phyloP scores from a whole-genome alignment of 35 echinoderm and acorn worm species.

The Heliocidaris tuberculata region DNA sequence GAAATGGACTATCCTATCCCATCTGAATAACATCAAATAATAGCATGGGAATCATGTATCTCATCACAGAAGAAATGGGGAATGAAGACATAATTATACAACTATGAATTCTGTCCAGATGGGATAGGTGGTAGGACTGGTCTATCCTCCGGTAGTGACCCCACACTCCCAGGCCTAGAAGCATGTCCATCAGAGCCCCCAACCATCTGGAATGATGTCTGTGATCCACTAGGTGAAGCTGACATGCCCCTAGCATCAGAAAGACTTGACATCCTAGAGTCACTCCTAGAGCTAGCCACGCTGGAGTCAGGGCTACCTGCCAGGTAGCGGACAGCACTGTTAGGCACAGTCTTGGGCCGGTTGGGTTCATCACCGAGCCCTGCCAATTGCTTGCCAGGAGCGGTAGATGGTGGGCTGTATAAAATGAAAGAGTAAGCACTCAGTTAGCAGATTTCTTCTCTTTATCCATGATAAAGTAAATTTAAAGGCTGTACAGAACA shows the following conservation, averaged over 20 bases:
- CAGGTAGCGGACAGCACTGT: constrained; percentile 49
- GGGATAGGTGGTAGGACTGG: constrained; percentile 22
- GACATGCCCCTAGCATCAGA: constrained; percentile 90
- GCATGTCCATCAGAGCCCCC: constrained; percentile 26
- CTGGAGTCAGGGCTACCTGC: constrained; percentile 89
- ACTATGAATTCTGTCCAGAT: background rate
- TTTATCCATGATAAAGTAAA: background rate
- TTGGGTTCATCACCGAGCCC: constrained; percentile 49
- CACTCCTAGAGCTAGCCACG: constrained; percentile 58
- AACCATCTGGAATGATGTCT: constrained; percentile 36
- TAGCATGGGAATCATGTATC: background rate
- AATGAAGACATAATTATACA: background rate
- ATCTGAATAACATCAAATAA: background rate
- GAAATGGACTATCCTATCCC: background rate
- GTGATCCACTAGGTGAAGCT: constrained; percentile 57
- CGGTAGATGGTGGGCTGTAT: constrained; percentile 78
- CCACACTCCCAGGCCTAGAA: constrained; percentile 31
- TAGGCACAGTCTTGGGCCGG: constrained; percentile 76
- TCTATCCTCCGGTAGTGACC: constrained; percentile 28
- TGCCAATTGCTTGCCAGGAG: constrained; percentile 52
- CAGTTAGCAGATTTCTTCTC: background rate
- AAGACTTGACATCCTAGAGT: constrained; percentile 76
- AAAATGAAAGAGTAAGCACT: background rate
- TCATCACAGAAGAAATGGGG: background rate
- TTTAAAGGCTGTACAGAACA: background rate